phyloP scores from a whole-genome alignment of 2,113 vertebrate species.

The Neolamprologus caudopunctatus region DNA sequence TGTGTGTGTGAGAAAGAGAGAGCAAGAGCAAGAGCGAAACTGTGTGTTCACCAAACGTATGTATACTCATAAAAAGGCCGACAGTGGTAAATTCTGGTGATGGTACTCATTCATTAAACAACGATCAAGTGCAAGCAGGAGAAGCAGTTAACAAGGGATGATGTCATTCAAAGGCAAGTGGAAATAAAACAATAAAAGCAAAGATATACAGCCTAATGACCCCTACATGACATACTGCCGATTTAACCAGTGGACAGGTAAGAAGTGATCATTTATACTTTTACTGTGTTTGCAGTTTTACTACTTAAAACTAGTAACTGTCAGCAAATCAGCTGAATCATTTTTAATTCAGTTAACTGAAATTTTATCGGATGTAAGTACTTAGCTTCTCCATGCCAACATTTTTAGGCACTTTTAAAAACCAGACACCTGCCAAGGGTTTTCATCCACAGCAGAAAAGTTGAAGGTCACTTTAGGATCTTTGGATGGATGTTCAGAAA shows the following conservation, averaged over 20 bases:
- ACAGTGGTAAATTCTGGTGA: not conserved
- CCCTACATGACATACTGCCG: not conserved
- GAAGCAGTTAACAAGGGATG: not conserved
- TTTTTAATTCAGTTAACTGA: not conserved
- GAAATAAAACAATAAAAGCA: not conserved
- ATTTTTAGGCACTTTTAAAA: not conserved
- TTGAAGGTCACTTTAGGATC: not conserved
- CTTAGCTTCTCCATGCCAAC: not conserved
- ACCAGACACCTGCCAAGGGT: not conserved
- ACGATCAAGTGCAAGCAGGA: not conserved
- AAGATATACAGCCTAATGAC: not conserved
- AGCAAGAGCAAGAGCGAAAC: not conserved
- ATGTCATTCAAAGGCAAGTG: not conserved
- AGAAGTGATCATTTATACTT: not conserved
- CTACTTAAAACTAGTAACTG: not conserved
- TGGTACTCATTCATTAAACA: not conserved
- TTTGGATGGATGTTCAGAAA: not conserved
- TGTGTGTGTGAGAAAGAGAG: not conserved
- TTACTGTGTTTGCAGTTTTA: not conserved
- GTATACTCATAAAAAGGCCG: not conserved
- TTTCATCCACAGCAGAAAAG: not conserved
- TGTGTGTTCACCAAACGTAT: not conserved
- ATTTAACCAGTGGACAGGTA: not conserved
- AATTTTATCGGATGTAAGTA: not conserved
- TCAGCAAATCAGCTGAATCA: not conserved